Evolutionary conservation across 2,888 invertebrate genomes (phyloP), one percentile per base, ranked within the genome.

Genomic region (Gymnosoma rotundatum): DNA sequence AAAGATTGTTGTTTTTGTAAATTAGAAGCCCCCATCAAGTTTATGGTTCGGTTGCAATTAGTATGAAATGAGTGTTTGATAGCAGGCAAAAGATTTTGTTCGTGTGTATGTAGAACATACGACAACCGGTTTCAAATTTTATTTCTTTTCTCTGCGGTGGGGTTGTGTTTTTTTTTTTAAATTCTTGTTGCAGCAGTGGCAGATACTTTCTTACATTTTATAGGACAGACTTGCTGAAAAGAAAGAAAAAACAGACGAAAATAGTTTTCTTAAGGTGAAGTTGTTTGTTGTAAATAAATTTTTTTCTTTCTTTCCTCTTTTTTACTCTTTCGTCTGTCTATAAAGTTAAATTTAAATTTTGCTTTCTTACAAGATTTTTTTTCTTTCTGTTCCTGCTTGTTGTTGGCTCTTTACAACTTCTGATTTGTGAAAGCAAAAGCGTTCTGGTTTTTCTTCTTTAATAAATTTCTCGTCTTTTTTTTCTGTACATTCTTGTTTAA

Each of bases 361-460:
- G 83, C 76, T 80, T 83, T 85, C 83, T 76, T 85, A 76, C 70
- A 67, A 80, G 70, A 75, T 74, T 78, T 83, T 81, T 81, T 74
- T 78, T 83, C 79, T 81, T 86, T 69, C 75, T 32, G 75, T 83
- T 85, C 79, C 48, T 79, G 78, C 75, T 87, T 85, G 82, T 87
- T 85, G 82, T 78, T 89, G 88, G 87, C 88, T 88, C 61, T 66
- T 83, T 73, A 75, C 63, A 76, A 82, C 70, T 64, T 67, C 58
- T 58, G 50, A 78, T 36, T 78, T 87, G 87, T 87, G 87, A 87
- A 87, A 87, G 87, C 87, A 87, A 87, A 87, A 87, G 87, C 87
- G 87, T 86, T 87, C 85, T 85, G 69, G 70, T 83, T 85, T 76
- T 70, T 76, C 12, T 80, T 78, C 54, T 75, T 83, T 38, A 63